Percentiles rank a stretch among this genome's conserved stretches.
Evolutionary conservation across 2,113 vertebrate genomes (phyloP).

Genomic region (Odocoileus hemionus): DNA sequence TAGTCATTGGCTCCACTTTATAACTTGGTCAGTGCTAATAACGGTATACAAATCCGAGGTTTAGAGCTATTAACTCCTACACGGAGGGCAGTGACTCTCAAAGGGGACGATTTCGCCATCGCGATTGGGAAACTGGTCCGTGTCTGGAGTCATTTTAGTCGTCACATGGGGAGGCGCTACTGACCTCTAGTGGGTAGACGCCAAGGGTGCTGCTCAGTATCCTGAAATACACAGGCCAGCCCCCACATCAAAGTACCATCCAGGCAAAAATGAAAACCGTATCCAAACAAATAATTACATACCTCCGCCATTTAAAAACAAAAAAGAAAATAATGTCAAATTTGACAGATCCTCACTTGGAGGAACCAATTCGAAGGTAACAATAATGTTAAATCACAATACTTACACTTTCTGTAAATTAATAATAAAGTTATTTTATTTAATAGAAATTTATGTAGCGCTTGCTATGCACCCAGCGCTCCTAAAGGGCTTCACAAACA

Average conservation of each 20-base stretch:
- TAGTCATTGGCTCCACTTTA: not conserved
- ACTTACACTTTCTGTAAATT: not conserved
- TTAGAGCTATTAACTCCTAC: not conserved
- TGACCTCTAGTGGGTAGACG: conserved; percentile 49
- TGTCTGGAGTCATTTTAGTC: not conserved
- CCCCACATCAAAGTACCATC: not conserved
- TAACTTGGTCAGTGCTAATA: not conserved
- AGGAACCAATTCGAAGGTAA: not conserved
- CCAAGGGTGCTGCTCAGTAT: not conserved
- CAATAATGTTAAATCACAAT: not conserved
- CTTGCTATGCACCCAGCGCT: not conserved
- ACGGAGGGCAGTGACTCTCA: not conserved
- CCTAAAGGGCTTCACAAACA: not conserved
- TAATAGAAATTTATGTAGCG: not conserved
- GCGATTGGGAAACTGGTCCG: not conserved
- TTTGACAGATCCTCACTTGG: not conserved
- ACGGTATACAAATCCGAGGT: not conserved
- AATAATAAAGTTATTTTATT: not conserved
- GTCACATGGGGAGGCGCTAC: not conserved
- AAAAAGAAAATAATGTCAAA: not conserved
- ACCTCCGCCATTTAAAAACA: not conserved
- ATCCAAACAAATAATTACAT: not conserved
- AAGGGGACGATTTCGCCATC: not conserved
- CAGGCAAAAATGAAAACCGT: not conserved
- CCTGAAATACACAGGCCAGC: not conserved